Base-by-base conservation (phyloP, 2,888 invertebrate species). In the Erebia palarica region DNA sequence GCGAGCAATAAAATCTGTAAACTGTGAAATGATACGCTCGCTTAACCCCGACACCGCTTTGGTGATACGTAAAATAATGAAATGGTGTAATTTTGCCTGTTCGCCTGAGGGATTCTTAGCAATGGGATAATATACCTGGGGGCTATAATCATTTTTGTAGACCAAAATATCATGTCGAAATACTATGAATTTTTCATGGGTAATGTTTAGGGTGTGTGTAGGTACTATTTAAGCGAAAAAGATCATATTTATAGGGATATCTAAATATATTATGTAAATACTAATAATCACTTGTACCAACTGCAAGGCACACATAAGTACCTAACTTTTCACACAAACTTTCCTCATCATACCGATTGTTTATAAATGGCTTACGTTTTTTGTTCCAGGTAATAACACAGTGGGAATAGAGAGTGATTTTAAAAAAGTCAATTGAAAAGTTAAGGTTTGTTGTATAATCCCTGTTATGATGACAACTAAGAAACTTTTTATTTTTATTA, bases 1-100 rank as follows among this genome's bases (percentile, higher is more conserved):
- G 81, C 80, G 86, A 86, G 87, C 87, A 89, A 89, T 92, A 92
- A 92, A 92, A 91, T 92, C 90, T 90, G 89, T 89, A 89, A 91
- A 88, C 87, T 89, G 84, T 83, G 86, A 85, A 86, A 87, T 86
- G 92, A 91, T 87, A 90, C 91, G 92, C 84, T 85, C 88, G 87
- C 88, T 92, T 92, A 90, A 88, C 89, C 86, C 79, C 84, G 80
- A 78, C 83, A 82, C 83, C 79, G 76, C 82, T 84, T 84, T 76
- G 80, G 82, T 78, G 85, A 84, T 85, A 83, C 79, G 81, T 77
- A 81, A 81, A 84, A 84, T 88, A 88, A 90, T 87, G 91, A 89
- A 83, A 83, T 76, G 77, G 74, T 73, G 75, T 72, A 47, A 68
- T 74, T 68, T 60, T 61, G 53, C 59, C 60, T 18, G n/a, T 16